phyloP scores from a whole-genome alignment of 2,888 invertebrate species.

The Tribolium freemani region DNA sequence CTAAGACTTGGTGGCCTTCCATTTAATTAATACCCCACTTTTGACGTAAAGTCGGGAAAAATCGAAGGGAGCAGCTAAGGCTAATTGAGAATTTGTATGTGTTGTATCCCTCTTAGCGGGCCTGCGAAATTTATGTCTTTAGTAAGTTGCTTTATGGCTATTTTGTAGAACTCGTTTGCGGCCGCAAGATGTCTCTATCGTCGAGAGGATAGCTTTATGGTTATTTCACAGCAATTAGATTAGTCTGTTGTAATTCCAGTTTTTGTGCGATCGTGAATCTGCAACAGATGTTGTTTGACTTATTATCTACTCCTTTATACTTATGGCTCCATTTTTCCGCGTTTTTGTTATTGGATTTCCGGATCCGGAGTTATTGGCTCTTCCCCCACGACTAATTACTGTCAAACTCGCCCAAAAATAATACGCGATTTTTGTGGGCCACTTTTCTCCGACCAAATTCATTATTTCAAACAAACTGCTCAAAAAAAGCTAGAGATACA shows the following conservation, averaged over 20 bases:
- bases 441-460: no score
- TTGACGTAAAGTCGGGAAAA: slow-evolving; percentile 23
- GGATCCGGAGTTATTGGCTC: background rate
- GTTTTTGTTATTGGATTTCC: slow-evolving; percentile 17
- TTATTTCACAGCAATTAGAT: slow-evolving; percentile 68
- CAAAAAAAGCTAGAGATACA: no score
- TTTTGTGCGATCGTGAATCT: slow-evolving; percentile 62
- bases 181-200: slow-evolving; percentile 69
- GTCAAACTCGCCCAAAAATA: background rate
- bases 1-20: slow-evolving; percentile 16
- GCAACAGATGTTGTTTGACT: slow-evolving; percentile 63
- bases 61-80: slow-evolving; percentile 48
- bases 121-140: slow-evolving; percentile 65
- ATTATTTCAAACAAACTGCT: no score
- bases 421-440: no score
- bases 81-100: slow-evolving; percentile 68
- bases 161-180: slow-evolving; percentile 67
- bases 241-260: slow-evolving; percentile 67
- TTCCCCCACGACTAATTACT: background rate
- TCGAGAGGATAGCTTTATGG: slow-evolving; percentile 67
- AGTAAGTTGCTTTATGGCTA: slow-evolving; percentile 68
- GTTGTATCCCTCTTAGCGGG: slow-evolving; percentile 63
- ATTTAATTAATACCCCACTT: slow-evolving; percentile 25
- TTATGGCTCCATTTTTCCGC: slow-evolving; percentile 17
- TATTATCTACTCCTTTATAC: slow-evolving; percentile 16